Evolutionary conservation across 1,140 invertebrate genomes (phyloP), one percentile per base, ranked within the genome.

Genomic region (Drosophila parabipectinata): DNA sequence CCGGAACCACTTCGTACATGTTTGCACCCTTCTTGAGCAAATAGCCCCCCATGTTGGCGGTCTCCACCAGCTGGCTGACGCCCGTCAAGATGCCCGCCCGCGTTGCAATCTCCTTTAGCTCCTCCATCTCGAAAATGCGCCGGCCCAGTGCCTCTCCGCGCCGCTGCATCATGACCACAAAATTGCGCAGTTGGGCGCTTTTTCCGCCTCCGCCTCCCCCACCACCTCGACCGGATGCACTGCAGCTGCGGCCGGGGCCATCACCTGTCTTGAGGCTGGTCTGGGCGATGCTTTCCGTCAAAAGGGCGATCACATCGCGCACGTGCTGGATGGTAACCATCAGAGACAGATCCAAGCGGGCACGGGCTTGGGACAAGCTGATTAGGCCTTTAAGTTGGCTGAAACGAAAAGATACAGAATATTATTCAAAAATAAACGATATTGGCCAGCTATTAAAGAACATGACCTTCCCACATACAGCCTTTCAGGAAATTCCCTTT

Each of bases 281-380:
- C 82, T 97, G 96, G 18, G 95, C 93, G 85, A 98, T 93, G 84
- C 96, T 97, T 85, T 95, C 94, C 76, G 95, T 95, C 91, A 98
- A 95, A 53, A 99, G 94, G 82, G 97, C 96, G 18, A 99, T 94
- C 15, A 98, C 95, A 91, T 99, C 97, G 58, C 94, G 92, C 4
- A 98, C 98, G 93, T 99, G 98, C 57, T 94, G 80, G 58, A 92
- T 93, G 6, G 95, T 97, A 1, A 96, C 97, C 89, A 95, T 94
- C 92, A 96, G 95, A 67, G 97, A 92, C 48, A 99, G 93, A 90
- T 98, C 97, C 12, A 96, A 85, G 81, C 97, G 95, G 6, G 98
- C 97, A 91, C 98, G 93, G 18, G 98, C 97, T 95, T 98, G 95
- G 10, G 97, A 96, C 2, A 99, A 93, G 85, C 98, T 92, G 37